Evolutionary conservation across 1,140 invertebrate genomes (phyloP), one percentile per base, ranked within the genome.

Genomic region (Oreohelix idahoensis): DNA sequence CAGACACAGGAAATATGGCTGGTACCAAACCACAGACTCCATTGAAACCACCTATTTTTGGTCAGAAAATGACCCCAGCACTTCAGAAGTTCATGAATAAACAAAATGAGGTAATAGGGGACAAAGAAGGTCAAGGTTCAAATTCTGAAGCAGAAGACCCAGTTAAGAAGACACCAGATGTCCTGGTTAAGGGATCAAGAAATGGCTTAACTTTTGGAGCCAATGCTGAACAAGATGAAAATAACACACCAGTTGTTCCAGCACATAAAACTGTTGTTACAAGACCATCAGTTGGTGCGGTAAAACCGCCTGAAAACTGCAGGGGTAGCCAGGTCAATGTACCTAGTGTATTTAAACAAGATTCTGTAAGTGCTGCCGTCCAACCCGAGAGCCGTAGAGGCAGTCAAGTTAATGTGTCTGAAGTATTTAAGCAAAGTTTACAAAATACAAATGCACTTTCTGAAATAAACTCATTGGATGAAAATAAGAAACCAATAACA

Each of bases 71-170:
- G 53, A 23, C 15, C 26, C 53, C 53, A n/a, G 53, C 53, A n/a
- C 53, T 58, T n/a, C 53, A 58, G 53, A 58, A 58, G 53, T 58
- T 58, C 53, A 58, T 58, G 53, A 58, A 58, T 23, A 58, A n/a
- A 58, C 53, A 58, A n/a, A 58, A 58, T 58, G 53, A 58, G 26
- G 53, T 58, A 4, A 15, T 58, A 58, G 53, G 53, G 26, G 26
- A n/a, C n/a, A n/a, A n/a, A n/a, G 53, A 15, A 23, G 53, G 2
- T 58, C 53, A 58, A 58, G 53, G 5, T 15, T 58, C 53, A 23
- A 4, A 8, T 15, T n/a, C 13, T 15, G 26, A 58, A 15, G 26
- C 26, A 4, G 26, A 58, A 58, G 13, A 8, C 26, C 23, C 53
- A 23, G 13, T 58, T 8, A 58, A 58, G 26, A 58, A 58, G 26